These are phyloP conservation scores for Oceanodroma tethys DNA, from an alignment of 2,113 vertebrate genomes.

Conservation along the genomic window DNA sequence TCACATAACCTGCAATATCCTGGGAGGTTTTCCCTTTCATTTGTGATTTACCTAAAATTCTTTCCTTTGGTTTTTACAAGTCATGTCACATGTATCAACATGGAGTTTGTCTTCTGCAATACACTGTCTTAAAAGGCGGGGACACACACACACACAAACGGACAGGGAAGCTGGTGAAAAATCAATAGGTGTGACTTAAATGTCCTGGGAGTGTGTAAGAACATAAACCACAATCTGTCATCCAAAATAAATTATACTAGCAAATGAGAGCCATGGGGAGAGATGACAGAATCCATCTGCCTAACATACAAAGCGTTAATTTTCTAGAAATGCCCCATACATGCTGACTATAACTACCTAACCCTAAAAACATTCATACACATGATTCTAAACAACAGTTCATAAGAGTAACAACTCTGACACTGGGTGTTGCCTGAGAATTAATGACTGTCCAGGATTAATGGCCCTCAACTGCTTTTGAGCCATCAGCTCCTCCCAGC, in stretches of 20 bases:
- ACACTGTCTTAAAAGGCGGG: neutral
- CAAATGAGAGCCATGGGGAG: neutral
- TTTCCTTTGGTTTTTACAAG: neutral
- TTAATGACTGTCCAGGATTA: conserved; percentile 34
- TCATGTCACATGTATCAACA: neutral
- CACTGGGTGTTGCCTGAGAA: conserved; percentile 46
- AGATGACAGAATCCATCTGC: conserved; percentile 11
- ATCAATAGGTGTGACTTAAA: neutral
- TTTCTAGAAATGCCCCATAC: conserved; percentile 20
- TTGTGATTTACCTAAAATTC: neutral
- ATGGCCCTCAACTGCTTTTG: neutral
- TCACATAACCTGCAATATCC: neutral
- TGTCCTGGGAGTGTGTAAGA: neutral
- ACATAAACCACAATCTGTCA: neutral
- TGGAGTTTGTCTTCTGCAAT: neutral
- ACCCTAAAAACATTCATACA: neutral
- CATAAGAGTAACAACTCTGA: conserved; percentile 16
- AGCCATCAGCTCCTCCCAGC: conserved; percentile 18
- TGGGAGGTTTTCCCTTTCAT: neutral
- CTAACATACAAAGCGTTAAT: neutral
- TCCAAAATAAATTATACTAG: neutral
- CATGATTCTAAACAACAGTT: conserved; percentile 27
- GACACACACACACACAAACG: neutral
- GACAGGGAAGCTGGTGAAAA: neutral
- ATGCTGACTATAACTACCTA: neutral